Conservation (phyloP, 2,888 invertebrate species). For the Tridacna gigas region DNA sequence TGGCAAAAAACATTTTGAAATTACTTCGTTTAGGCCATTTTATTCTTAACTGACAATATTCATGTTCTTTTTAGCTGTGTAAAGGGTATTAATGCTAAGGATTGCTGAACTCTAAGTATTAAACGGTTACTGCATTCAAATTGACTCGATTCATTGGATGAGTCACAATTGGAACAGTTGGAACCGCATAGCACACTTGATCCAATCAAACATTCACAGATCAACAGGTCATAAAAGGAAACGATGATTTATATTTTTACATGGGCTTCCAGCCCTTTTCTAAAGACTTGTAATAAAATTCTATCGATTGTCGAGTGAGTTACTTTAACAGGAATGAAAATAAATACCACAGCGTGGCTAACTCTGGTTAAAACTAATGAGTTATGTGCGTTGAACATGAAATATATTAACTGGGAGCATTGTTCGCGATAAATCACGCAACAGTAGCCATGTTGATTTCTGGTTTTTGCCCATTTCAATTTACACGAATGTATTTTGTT, state of each 20-base stretch:
- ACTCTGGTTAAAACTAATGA: slow-evolving; percentile 16
- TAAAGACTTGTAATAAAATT: slow-evolving; percentile 28
- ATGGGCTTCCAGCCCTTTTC: slow-evolving; percentile 25
- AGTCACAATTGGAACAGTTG: slow-evolving; percentile 31
- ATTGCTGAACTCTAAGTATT: not conserved
- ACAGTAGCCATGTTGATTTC: slow-evolving; percentile 14
- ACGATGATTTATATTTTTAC: slow-evolving; percentile 33
- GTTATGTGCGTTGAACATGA: slow-evolving; percentile 19
- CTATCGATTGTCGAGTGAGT: slow-evolving; percentile 21
- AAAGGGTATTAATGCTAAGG: no score
- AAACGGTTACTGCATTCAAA: slow-evolving; percentile 24
- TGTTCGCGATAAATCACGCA: slow-evolving; percentile 22
- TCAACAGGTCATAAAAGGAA: slow-evolving; percentile 40
- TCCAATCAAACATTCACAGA: slow-evolving; percentile 34
- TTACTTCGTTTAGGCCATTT: no score
- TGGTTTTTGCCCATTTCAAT: slow-evolving; percentile 11
- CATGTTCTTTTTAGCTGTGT: no score
- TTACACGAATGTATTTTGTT: slow-evolving; percentile 21
- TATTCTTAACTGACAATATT: no score
- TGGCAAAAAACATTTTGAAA: not conserved
- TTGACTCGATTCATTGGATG: slow-evolving; percentile 25
- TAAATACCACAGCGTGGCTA: not conserved
- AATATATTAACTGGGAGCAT: slow-evolving; percentile 18
- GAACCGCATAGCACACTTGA: slow-evolving; percentile 22
- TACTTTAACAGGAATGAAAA: slow-evolving; percentile 20